A percentile compares a stretch with the other conserved stretches of the same genome.
Conservation (phyloP, 1,140 invertebrate genomes). For the Sogatella furcifera region DNA sequence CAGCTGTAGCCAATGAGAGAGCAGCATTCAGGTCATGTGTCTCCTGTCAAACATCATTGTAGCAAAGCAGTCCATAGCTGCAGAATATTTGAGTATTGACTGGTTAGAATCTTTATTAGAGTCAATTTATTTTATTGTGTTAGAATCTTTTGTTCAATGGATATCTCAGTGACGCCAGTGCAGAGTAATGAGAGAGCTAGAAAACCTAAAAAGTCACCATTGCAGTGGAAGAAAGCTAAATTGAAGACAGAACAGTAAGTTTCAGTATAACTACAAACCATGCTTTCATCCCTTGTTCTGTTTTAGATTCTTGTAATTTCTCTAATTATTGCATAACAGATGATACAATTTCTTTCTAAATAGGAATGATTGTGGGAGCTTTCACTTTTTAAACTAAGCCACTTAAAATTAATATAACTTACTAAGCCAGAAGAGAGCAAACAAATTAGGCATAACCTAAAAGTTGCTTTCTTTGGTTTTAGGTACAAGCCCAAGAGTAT, state of each 20-base stretch:
- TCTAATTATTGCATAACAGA: background rate
- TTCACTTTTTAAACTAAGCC: background rate
- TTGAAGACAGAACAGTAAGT: no score
- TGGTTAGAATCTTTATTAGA: background rate
- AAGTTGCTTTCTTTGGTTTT: conserved; percentile 5
- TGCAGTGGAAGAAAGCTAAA: no score
- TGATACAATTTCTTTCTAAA: background rate
- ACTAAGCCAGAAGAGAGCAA: conserved; percentile 2
- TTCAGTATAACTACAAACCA: background rate
- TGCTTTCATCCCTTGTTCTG: background rate
- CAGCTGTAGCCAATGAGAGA: conserved; percentile 4
- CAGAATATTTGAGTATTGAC: background rate
- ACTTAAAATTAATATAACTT: background rate
- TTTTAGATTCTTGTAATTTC: background rate
- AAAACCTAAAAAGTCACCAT: background rate
- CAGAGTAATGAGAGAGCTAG: background rate
- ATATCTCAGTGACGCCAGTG: background rate
- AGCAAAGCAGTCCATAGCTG: background rate
- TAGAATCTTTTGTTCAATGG: conserved; percentile 1
- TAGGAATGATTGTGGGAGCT: background rate
- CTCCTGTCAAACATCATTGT: background rate
- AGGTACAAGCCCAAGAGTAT: conserved; percentile 1
- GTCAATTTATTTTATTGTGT: background rate
- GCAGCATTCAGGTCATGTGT: background rate
- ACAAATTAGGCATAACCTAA: background rate